Evolutionary conservation across 2,888 invertebrate species (phyloP).

Genomic region (Gortyna flavago): DNA sequence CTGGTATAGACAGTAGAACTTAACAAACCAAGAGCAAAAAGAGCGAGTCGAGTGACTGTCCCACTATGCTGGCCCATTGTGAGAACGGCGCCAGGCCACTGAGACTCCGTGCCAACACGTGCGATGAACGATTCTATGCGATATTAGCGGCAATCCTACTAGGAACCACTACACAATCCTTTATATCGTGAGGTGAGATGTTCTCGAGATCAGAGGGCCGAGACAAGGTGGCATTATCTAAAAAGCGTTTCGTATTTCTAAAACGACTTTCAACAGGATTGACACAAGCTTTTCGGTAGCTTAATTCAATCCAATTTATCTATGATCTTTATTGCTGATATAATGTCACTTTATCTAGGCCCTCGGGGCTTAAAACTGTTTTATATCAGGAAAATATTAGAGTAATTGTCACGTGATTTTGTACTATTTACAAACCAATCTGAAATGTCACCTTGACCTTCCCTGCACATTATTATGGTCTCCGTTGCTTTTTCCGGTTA

Average conservation of each 20-base stretch:
- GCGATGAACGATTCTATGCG: conserved; percentile 42
- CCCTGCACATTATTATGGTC: background rate
- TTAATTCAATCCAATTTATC: background rate
- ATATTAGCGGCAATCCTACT: conserved; percentile 40
- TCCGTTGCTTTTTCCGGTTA: no score
- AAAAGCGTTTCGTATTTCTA: background rate
- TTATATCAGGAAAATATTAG: background rate
- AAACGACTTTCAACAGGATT: no score
- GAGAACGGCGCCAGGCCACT: conserved; percentile 34
- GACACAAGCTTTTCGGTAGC: background rate
- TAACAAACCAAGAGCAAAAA: conserved; percentile 33
- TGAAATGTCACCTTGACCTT: background rate
- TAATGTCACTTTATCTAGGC: background rate
- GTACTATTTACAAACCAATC: background rate
- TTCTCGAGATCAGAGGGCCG: conserved; percentile 15
- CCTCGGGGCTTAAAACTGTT: background rate
- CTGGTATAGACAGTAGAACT: conserved; percentile 24
- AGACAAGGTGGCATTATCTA: background rate
- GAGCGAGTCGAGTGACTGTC: background rate
- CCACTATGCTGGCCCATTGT: conserved; percentile 27
- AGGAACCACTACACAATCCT: background rate
- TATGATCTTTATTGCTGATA: background rate
- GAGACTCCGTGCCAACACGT: conserved; percentile 46
- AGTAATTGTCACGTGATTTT: background rate
- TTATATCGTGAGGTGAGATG: conserved; percentile 8